Percentiles rank a stretch among this genome's conserved stretches.
phyloP scores from a whole-genome alignment of 2,797 vertebrate species.

The Melopsittacus undulatus region DNA sequence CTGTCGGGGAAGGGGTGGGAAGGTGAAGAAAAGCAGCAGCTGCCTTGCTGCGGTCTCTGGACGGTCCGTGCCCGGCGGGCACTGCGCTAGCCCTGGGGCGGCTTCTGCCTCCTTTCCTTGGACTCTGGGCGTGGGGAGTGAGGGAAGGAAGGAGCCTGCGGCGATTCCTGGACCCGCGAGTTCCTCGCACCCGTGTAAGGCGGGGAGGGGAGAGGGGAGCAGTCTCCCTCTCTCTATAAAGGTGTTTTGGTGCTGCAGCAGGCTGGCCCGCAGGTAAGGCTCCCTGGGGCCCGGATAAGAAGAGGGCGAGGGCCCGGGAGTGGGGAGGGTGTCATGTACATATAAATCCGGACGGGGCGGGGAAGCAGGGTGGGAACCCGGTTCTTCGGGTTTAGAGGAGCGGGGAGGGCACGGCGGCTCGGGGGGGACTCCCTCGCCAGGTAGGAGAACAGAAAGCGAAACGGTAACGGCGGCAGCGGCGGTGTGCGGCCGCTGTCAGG shows the following conservation, averaged over 20 bases:
- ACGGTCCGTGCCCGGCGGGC: background rate
- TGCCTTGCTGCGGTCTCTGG: background rate
- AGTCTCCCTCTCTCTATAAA: fast-evolving
- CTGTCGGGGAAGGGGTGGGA: background rate
- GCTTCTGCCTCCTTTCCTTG: background rate
- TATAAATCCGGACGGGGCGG: background rate
- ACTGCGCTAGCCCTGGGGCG: background rate
- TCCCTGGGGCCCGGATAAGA: background rate
- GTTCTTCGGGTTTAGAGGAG: background rate
- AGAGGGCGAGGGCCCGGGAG: background rate
- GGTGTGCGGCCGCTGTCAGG: background rate
- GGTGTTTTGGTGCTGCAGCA: background rate
- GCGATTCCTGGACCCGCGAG: background rate
- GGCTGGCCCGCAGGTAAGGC: slow-evolving; percentile 42
- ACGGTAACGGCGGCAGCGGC: background rate
- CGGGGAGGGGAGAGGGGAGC: background rate
- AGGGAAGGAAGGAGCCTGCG: background rate
- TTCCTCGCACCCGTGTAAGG: background rate
- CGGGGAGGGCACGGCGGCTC: background rate
- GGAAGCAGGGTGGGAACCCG: background rate
- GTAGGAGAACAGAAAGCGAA: background rate
- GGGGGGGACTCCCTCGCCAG: background rate
- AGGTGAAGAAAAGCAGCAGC: background rate
- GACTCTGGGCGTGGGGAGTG: background rate
- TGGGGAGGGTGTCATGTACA: background rate